These are phyloP conservation scores for Argyrosomus japonicus DNA, from an alignment of 2,113 vertebrate genomes.

Conservation along the genomic window DNA sequence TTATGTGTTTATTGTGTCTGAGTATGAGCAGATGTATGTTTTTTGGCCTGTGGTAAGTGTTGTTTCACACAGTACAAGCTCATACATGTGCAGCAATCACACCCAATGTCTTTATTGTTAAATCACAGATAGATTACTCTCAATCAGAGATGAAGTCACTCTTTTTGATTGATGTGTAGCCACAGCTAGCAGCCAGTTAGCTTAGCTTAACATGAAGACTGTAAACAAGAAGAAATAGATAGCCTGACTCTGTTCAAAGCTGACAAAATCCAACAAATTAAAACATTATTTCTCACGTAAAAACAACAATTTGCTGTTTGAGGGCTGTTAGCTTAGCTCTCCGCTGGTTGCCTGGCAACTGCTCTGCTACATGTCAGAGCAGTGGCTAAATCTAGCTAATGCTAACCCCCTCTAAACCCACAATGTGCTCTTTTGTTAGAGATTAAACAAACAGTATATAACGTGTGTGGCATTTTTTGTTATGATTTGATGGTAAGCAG, in stretches of 20 bases:
- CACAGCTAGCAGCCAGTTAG: background rate
- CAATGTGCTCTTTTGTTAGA: no score
- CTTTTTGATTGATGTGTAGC: slow-evolving; percentile 2
- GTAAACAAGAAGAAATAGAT: background rate
- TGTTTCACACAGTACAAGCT: background rate
- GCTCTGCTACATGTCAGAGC: background rate
- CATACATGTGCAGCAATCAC: background rate
- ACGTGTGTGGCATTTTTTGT: background rate
- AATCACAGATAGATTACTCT: slow-evolving; percentile 23
- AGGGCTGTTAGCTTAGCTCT: background rate
- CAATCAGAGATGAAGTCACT: slow-evolving; percentile 9
- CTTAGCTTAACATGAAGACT: background rate
- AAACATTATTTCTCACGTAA: background rate
- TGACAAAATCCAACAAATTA: background rate
- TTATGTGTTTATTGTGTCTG: background rate
- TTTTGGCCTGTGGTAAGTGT: background rate
- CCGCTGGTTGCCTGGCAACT: no score
- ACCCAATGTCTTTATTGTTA: slow-evolving; percentile 8
- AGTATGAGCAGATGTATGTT: background rate
- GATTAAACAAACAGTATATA: background rate
- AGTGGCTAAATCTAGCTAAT: background rate
- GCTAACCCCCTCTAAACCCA: background rate
- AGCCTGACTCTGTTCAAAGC: background rate
- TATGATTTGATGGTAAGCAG: background rate
- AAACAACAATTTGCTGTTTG: no score